These are phyloP conservation scores for Cyphomyrus plagiostoma DNA, from an alignment of 2,113 vertebrate genomes.

Conservation along the genomic window DNA sequence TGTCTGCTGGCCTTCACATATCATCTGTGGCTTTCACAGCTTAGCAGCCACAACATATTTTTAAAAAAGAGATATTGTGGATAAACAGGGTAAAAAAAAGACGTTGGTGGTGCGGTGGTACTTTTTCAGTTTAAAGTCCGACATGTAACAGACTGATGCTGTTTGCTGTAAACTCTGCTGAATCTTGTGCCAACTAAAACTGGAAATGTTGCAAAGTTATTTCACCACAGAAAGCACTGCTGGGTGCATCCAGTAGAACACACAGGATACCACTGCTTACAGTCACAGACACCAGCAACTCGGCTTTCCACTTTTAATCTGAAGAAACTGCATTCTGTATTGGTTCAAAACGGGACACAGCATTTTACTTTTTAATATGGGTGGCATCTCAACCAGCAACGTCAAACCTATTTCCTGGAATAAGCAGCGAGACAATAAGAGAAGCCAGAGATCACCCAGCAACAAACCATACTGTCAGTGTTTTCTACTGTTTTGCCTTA, in stretches of 20 bases:
- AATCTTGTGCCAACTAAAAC: neutral
- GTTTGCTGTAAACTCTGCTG: neutral
- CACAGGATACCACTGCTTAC: neutral
- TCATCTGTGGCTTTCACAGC: neutral
- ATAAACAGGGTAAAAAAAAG: neutral
- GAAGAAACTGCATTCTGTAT: neutral
- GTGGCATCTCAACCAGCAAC: neutral
- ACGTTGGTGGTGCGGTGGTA: neutral
- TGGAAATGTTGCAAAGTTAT: neutral
- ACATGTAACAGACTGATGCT: neutral
- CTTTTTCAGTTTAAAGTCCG: neutral
- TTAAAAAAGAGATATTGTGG: neutral
- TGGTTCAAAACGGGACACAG: neutral
- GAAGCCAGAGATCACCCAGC: neutral
- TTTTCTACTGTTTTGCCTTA: neutral
- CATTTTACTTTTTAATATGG: neutral
- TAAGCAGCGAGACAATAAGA: neutral
- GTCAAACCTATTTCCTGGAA: neutral
- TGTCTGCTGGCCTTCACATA: neutral
- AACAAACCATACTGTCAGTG: neutral
- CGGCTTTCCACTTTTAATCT: neutral
- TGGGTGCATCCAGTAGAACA: neutral
- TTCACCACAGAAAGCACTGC: neutral
- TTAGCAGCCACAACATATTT: neutral
- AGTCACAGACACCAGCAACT: neutral